phyloP scores from a whole-genome alignment of 2,888 invertebrate genomes.

The Dione juno region DNA sequence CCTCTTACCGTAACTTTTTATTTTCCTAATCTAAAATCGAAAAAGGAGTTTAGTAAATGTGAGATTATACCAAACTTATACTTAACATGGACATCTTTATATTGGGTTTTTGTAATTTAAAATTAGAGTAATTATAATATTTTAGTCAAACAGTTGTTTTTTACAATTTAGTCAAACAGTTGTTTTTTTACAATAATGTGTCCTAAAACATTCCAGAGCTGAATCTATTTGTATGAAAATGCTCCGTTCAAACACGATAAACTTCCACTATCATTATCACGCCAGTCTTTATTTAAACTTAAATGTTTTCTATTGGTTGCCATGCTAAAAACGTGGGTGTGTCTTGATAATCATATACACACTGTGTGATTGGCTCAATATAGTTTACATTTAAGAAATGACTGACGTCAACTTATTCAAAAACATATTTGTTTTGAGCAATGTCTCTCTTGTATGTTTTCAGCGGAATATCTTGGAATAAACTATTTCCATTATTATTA shows the following conservation, averaged over 20 bases:
- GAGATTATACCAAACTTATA: not conserved
- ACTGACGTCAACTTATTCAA: constrained; percentile 67
- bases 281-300: constrained; percentile 41
- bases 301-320: constrained; percentile 57
- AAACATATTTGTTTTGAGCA: constrained; percentile 76
- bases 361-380: constrained; percentile 56
- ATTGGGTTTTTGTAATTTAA: not conserved
- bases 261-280: constrained; percentile 43
- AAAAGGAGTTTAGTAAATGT: not conserved
- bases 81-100: not conserved
- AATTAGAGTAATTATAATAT: too few relatives aligned
- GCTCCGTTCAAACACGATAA: constrained; percentile 43
- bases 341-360: constrained; percentile 68
- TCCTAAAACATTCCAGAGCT: constrained; percentile 20
- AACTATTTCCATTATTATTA: constrained; percentile 76
- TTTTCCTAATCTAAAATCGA: not conserved
- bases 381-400: constrained; percentile 56
- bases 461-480: constrained; percentile 65
- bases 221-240: constrained; percentile 38
- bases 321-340: constrained; percentile 75
- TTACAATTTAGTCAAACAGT: not conserved
- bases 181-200: constrained; percentile 8
- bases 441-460: constrained; percentile 71
- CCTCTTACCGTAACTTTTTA: not conserved
- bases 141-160: too few relatives aligned